A percentile compares a stretch with the other conserved stretches of the same genome.
These are phyloP conservation scores for Nephrotoma appendiculata DNA, from an alignment of 2,888 invertebrate species.

Conservation along the genomic window DNA sequence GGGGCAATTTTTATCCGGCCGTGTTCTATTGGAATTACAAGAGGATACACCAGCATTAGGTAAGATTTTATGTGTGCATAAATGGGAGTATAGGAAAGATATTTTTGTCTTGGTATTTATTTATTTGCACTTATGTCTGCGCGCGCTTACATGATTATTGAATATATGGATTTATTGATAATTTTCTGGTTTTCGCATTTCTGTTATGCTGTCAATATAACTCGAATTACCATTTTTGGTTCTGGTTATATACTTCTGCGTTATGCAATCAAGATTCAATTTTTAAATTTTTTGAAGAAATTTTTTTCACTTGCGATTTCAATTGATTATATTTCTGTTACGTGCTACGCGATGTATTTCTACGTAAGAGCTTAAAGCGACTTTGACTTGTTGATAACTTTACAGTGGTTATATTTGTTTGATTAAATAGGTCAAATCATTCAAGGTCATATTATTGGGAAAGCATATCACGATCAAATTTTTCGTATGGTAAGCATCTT, in stretches of 20 bases:
- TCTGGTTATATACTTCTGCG: neutral
- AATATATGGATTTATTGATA: neutral
- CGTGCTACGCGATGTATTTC: too few species aligned
- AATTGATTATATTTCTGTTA: neutral
- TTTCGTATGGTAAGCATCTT: neutral
- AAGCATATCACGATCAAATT: too few species aligned
- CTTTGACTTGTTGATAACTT: neutral
- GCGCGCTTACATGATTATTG: neutral
- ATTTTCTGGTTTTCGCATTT: neutral
- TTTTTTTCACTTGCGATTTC: neutral
- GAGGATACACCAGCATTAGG: slow-evolving; percentile 84
- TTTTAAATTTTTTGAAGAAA: neutral
- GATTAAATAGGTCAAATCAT: neutral
- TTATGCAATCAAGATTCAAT: neutral
- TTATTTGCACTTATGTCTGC: neutral
- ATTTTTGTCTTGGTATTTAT: neutral
- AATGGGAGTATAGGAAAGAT: neutral
- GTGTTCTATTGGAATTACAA: slow-evolving; percentile 82
- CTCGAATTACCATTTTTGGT: neutral
- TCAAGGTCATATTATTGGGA: neutral
- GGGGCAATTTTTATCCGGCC: slow-evolving; percentile 82
- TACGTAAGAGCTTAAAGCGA: too few species aligned
- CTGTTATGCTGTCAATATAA: neutral
- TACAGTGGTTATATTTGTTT: neutral
- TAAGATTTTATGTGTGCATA: slow-evolving; percentile 31